Base-by-base conservation (phyloP, 2,888 invertebrate species). In the Nomada flava region DNA sequence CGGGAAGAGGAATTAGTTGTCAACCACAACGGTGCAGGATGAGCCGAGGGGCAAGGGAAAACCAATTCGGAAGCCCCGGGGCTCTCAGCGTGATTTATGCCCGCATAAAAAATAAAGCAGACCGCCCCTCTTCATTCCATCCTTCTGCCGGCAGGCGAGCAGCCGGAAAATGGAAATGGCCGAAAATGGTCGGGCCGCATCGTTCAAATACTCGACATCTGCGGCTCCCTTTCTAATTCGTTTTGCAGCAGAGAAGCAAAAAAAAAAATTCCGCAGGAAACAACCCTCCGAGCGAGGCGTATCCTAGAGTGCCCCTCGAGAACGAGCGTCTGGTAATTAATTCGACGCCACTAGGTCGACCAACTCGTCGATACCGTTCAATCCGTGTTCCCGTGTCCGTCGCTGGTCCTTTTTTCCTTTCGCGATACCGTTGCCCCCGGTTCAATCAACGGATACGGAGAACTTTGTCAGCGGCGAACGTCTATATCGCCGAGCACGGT, bases 1-100 rank as follows among this genome's bases (percentile, higher is more conserved):
- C 78, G 83, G 76, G 88, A 88, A 90, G 90, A 90, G 89, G 90
- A 90, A 90, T 90, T 90, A 90, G 89, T 90, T 90, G 90, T 90
- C 90, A 90, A 83, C 79, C 85, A 80, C 90, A 89, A 88, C 75
- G 83, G 60, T 82, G 72, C 72, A 68, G 80, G 78, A 71, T 53
- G 77, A 72, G 76, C 50, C 67, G 59, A 75, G 70, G 67, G 75
- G 69, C 68, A 52, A 55, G 60, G 76, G 74, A 57, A 71, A 65
- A 57, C 20, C 55, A 79, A 74, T 83, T 76, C 80, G 63, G 75
- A 60, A 80, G 78, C 82, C 80, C 78, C 64, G 67, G 64, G 75
- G 79, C 76, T 77, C 74, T 79, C 80, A 75, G 80, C 80, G 83
- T 86, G 88, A 88, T 88, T 88, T 88, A 88, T 88, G 86, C 86